Conservation (phyloP, 2,888 invertebrate species). For the Heteromyza rotundicornis region DNA sequence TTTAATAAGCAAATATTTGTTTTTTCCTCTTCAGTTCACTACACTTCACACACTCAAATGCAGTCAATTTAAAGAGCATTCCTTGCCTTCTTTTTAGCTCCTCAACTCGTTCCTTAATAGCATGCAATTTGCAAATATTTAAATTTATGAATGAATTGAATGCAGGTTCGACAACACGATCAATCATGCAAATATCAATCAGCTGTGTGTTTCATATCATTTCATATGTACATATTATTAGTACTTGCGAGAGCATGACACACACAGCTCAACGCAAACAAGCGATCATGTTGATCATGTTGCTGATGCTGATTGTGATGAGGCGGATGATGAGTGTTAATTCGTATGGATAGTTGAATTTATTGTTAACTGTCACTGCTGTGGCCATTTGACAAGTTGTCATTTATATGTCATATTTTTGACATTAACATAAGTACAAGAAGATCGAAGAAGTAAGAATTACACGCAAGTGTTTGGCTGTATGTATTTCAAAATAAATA, state of each 20-base stretch:
- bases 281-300: not conserved
- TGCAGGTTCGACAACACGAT: conserved; percentile 4
- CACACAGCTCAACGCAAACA: conserved; percentile 12
- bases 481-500: no score
- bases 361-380: not conserved
- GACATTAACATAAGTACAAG: conserved; percentile 26
- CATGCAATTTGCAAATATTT: conserved; percentile 27
- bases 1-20: conserved; percentile 52
- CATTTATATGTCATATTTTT: conserved; percentile 27
- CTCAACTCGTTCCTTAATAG: conserved; percentile 21
- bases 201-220: conserved; percentile 20
- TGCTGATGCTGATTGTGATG: no score
- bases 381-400: conserved; percentile 21
- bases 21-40: conserved; percentile 17
- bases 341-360: not conserved
- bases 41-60: not conserved
- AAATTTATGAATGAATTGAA: conserved; percentile 12
- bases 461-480: not conserved
- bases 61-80: not conserved
- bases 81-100: conserved; percentile 12
- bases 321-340: not conserved
- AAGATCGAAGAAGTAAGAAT: no score
- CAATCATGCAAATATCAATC: conserved; percentile 29
- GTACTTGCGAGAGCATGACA: no score
- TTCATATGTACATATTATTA: conserved; percentile 12